These are phyloP conservation scores for Plotosus lineatus DNA, from an alignment of 2,113 vertebrate species.

Conservation along the genomic window DNA sequence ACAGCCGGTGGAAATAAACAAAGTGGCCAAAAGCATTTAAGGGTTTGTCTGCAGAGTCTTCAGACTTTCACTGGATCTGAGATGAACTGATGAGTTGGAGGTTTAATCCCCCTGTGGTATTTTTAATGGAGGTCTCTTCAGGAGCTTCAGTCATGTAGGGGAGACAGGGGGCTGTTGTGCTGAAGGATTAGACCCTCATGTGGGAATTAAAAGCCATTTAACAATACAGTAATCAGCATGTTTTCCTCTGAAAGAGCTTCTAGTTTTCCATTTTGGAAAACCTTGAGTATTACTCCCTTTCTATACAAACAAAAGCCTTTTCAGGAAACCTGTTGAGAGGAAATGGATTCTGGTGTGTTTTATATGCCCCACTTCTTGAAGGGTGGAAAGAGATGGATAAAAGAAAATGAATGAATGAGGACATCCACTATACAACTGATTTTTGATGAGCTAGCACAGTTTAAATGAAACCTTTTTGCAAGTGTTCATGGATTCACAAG, in stretches of 20 bases:
- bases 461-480: neutral
- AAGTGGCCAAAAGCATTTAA: conserved; percentile 74
- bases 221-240: conserved; percentile 86
- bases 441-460: conserved; percentile 4
- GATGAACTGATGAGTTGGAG: conserved; percentile 76
- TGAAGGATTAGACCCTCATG: conserved; percentile 73
- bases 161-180: conserved; percentile 81
- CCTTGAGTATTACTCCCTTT: conserved; percentile 70
- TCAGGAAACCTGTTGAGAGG: conserved; percentile 72
- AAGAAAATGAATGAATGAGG: conserved; percentile 65
- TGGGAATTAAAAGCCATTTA: conserved; percentile 82
- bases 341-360: conserved; percentile 69
- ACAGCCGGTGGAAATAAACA: conserved; percentile 60
- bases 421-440: conserved; percentile 62
- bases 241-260: conserved; percentile 78
- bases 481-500: neutral
- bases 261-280: conserved; percentile 76
- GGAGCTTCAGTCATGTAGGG: conserved; percentile 66
- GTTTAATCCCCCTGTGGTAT: conserved; percentile 77
- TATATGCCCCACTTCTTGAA: conserved; percentile 61
- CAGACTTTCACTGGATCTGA: conserved; percentile 69
- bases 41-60: conserved; percentile 68
- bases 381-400: conserved; percentile 59
- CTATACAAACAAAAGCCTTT: conserved; percentile 71
- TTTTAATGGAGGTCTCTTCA: conserved; percentile 76